Base-by-base conservation (phyloP, 2,888 invertebrate genomes). In the Ectemnius lituratus region DNA sequence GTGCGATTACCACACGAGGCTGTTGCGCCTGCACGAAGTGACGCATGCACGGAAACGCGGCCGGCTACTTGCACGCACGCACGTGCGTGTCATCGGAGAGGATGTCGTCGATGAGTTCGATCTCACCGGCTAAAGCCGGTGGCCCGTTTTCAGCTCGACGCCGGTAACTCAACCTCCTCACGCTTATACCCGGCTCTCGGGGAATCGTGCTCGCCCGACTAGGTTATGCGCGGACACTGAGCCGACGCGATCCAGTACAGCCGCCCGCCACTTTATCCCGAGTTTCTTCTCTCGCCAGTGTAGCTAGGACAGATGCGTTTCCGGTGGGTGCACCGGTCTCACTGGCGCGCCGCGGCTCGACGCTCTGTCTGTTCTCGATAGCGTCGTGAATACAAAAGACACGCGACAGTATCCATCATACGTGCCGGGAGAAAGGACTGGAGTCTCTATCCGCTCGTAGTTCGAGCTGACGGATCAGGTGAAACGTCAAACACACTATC, bases 361-460 rank as follows among this genome's bases (percentile, higher is more conserved):
- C 79, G 81, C 70, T 84, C 81, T 85, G 85, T 85, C 84, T 85
- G 80, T 73, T 83, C 77, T 64, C 74, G 70, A 76, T 80, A 70
- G 62, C 80, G 80, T 84, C 82, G 80, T 74, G 76, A 74, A 72
- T 74, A 78, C 83, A 68, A 70, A 59, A 71, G 77, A 79, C 84
- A 80, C 81, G 78, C 85, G 73, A 75, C 79, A 86, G 85, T 84
- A 85, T 86, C 82, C 86, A 86, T 86, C 78, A 86, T 85, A 84
- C 78, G 80, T 77, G 75, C 37, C 37, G 37, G 37, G 5, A 37
- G 37, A 37, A 37, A 37, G 37, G 37, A 37, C 37, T 37, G 37
- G 37, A 37, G 37, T 8, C 1, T 37, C 8, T 11, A 11, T 11
- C 8, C 37, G 37, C 8, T 6, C 37, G 37, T 11, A 37, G 37